These are phyloP conservation scores for Hippopotamyrus pictus DNA, from an alignment of 2,797 vertebrate species.

Conservation along the genomic window DNA sequence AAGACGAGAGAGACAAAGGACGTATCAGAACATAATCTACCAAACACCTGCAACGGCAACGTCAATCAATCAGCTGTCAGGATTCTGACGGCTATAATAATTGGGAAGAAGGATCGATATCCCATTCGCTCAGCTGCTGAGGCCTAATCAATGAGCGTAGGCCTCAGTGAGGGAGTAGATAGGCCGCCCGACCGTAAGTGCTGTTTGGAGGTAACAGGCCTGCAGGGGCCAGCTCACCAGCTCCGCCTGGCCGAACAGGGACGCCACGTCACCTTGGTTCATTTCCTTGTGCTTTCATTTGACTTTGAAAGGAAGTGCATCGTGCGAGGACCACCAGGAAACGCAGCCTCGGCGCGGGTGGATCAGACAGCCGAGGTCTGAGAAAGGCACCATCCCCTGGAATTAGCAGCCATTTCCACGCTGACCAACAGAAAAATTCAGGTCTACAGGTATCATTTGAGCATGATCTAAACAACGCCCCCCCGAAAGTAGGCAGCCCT, in stretches of 20 bases:
- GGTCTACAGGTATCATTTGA: neutral
- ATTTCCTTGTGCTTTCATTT: slow-evolving; percentile 61
- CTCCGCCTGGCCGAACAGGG: slow-evolving; percentile 46
- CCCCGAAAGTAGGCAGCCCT: neutral
- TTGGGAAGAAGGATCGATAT: slow-evolving; percentile 63
- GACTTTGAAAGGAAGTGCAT: slow-evolving; percentile 48
- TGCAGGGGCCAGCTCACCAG: slow-evolving; percentile 52
- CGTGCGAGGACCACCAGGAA: slow-evolving; percentile 38
- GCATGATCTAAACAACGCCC: neutral
- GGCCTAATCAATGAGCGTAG: slow-evolving; percentile 56
- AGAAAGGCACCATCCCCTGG: slow-evolving; percentile 57
- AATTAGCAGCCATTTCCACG: slow-evolving; percentile 33
- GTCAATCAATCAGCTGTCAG: slow-evolving; percentile 63
- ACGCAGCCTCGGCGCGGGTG: slow-evolving; percentile 30
- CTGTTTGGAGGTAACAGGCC: slow-evolving; percentile 46
- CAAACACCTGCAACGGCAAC: slow-evolving; percentile 43
- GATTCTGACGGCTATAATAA: slow-evolving; percentile 64
- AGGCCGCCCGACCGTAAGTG: slow-evolving; percentile 53
- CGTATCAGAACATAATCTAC: slow-evolving; percentile 49
- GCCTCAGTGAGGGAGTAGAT: slow-evolving; percentile 57
- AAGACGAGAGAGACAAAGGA: slow-evolving; percentile 34
- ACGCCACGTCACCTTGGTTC: slow-evolving; percentile 60
- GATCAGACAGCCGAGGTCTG: slow-evolving; percentile 41
- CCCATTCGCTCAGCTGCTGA: slow-evolving; percentile 61
- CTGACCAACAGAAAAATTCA: neutral